These are phyloP conservation scores for Meiosimyza decipiens DNA, from an alignment of 2,888 invertebrate genomes.

Conservation along the genomic window DNA sequence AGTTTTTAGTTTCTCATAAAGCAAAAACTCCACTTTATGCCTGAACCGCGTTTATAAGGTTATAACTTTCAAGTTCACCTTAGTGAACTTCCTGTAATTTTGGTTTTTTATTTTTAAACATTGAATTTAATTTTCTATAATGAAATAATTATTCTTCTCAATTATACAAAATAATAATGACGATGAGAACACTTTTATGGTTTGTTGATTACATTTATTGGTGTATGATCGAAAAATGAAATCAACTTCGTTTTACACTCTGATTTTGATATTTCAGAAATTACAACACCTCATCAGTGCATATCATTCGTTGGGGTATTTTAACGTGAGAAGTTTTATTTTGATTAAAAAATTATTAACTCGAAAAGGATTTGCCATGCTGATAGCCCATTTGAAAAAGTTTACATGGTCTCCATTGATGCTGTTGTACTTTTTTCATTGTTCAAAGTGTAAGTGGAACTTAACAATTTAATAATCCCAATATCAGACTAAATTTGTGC, in stretches of 20 bases:
- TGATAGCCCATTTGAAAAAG: not conserved
- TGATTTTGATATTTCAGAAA: not conserved
- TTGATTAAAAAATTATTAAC: not conserved
- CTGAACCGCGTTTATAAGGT: not conserved
- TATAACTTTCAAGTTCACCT: slow-evolving; percentile 5
- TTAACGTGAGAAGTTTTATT: not conserved
- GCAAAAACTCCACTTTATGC: not conserved
- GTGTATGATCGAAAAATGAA: too few species aligned
- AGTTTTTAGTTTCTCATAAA: too few species aligned
- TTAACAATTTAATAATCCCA: not conserved
- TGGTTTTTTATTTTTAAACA: too few species aligned
- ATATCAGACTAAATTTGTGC: not conserved
- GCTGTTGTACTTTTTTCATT: not conserved
- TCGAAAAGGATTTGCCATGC: not conserved
- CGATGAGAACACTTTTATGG: not conserved
- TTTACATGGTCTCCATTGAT: not conserved
- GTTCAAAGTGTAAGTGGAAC: too few species aligned
- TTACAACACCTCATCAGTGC: not conserved
- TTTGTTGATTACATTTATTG: not conserved
- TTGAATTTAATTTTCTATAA: not conserved
- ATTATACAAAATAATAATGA: not conserved
- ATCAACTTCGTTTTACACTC: not conserved
- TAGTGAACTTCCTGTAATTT: not conserved
- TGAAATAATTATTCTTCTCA: slow-evolving; percentile 5
- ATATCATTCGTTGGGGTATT: not conserved